Percentiles rank a stretch among this genome's conserved stretches.
phyloP scores from a whole-genome alignment of 1,140 invertebrate genomes.

The Lerema accius region DNA sequence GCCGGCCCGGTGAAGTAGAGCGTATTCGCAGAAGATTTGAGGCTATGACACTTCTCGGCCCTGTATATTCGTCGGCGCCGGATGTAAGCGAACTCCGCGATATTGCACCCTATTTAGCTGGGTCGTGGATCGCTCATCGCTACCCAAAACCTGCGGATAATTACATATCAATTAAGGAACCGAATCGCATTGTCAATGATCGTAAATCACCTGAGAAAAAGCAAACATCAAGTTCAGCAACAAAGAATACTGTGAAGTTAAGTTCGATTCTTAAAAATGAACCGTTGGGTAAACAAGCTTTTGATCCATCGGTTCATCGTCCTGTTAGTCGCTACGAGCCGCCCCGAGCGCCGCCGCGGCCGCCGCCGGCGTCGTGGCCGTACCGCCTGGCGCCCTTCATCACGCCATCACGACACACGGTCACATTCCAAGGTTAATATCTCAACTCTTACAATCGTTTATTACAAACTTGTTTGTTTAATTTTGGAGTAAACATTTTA shows the following conservation, averaged over 20 bases:
- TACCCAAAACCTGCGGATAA: conserved; percentile 87
- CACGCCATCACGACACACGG: conserved; percentile 84
- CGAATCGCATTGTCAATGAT: conserved; percentile 63
- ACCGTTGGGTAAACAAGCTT: conserved; percentile 86
- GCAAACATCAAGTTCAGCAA: conserved; percentile 43
- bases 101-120: conserved; percentile 89
- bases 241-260: conserved; percentile 68
- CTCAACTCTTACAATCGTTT: conserved; percentile 42
- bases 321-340: conserved; percentile 91
- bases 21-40: conserved; percentile 88
- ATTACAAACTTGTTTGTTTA: conserved; percentile 53
- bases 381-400: conserved; percentile 78
- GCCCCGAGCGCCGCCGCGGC: conserved; percentile 77
- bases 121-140: conserved; percentile 89
- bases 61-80: conserved; percentile 92
- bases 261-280: conserved; percentile 86
- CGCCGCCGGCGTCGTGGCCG: conserved; percentile 78
- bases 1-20: conserved; percentile 86
- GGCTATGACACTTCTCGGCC: conserved; percentile 87
- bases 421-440: conserved; percentile 90
- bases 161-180: conserved; percentile 84
- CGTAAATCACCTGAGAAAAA: conserved; percentile 73
- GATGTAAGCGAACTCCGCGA: conserved; percentile 90
- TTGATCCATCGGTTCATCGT: conserved; percentile 89
- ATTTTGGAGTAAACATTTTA: conserved; percentile 62